Conservation (phyloP, 2,113 vertebrate genomes). For the Gadus macrocephalus region DNA sequence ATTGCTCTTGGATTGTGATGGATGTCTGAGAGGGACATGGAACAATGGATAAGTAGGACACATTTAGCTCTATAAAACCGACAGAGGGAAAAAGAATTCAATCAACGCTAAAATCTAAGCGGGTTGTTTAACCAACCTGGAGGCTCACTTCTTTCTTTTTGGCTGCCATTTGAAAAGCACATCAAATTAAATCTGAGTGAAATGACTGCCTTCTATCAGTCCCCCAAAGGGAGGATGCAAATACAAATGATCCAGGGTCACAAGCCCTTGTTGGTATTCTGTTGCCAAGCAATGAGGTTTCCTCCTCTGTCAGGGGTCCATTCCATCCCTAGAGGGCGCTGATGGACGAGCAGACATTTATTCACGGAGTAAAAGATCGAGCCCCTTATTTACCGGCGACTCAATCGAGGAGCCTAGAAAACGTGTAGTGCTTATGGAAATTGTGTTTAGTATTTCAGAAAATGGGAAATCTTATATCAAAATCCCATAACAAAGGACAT, state of each 20-base stretch:
- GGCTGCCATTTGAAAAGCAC: slow-evolving; percentile 57
- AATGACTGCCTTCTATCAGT: not conserved
- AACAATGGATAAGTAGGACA: slow-evolving; percentile 7
- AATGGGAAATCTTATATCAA: too few relatives aligned
- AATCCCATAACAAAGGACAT: too few relatives aligned
- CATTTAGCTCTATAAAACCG: not conserved
- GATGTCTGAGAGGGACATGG: slow-evolving; percentile 66
- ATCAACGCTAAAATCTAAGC: not conserved
- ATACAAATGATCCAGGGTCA: not conserved
- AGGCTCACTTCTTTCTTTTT: slow-evolving; percentile 77
- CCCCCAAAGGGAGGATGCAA: not conserved
- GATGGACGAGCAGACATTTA: not conserved
- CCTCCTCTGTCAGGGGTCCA: too few relatives aligned
- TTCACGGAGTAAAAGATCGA: not conserved
- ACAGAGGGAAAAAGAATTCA: not conserved
- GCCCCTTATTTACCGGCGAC: too few relatives aligned
- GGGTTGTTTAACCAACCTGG: slow-evolving; percentile 57
- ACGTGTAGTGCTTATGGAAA: too few relatives aligned
- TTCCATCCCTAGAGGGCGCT: not conserved
- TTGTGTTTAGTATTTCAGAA: too few relatives aligned
- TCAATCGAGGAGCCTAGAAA: too few relatives aligned
- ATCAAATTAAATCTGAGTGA: not conserved
- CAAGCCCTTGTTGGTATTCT: slow-evolving; percentile 39
- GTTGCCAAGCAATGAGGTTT: slow-evolving; percentile 59
- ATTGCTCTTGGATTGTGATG: slow-evolving; percentile 85